Conservation (phyloP, 2,888 invertebrate genomes). For the Zhengitettix transpicula region DNA sequence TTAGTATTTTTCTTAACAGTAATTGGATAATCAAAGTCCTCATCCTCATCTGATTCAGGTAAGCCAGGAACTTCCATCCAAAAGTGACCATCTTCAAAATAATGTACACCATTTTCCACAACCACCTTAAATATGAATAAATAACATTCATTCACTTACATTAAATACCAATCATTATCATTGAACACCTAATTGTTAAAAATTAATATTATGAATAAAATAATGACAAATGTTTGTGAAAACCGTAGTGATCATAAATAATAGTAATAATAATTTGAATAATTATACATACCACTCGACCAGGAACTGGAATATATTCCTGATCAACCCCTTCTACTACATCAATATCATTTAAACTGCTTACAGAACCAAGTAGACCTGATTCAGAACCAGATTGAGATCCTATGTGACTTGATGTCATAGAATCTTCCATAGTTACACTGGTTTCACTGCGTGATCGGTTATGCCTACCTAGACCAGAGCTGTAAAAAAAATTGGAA, state of each 20-base stretch:
- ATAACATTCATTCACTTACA: neutral
- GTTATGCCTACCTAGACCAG: constrained; percentile 20
- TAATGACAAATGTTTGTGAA: too few species aligned
- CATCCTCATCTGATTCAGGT: constrained; percentile 12
- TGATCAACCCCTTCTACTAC: constrained; percentile 20
- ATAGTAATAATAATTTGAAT: too few species aligned
- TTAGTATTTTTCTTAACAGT: constrained; percentile 61
- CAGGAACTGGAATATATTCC: constrained; percentile 18
- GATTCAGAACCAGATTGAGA: constrained; percentile 19
- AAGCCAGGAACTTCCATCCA: constrained; percentile 61
- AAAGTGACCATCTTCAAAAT: constrained; percentile 84
- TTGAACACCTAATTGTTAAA: too few species aligned
- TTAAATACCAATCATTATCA: too few species aligned
- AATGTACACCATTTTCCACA: constrained; percentile 72
- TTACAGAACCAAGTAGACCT: constrained; percentile 29
- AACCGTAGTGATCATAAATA: too few species aligned
- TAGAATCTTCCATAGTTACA: constrained; percentile 24
- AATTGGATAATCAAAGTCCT: constrained; percentile 47
- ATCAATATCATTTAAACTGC: constrained; percentile 28
- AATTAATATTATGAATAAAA: too few species aligned
- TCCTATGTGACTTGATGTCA: constrained; percentile 26
- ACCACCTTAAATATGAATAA: constrained; percentile 17
- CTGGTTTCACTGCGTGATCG: constrained; percentile 24
- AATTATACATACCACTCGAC: constrained; percentile 16
- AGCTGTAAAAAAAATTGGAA: neutral